Conservation (phyloP, 2,797 vertebrate genomes). For the Arvicola amphibius region DNA sequence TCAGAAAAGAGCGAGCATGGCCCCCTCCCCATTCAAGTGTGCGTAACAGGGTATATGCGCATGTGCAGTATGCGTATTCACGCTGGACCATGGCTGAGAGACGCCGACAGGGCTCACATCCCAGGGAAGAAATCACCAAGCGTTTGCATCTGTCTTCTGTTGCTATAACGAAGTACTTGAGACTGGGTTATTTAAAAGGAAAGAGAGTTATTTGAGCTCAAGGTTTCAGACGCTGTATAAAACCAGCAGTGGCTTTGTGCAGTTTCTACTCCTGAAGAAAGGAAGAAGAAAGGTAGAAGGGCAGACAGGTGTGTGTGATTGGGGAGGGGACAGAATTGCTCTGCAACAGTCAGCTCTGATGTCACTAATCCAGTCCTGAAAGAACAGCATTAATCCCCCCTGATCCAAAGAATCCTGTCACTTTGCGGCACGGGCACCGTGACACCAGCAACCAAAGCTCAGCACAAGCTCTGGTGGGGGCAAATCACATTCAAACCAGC, state of each 20-base stretch:
- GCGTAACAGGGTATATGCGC: no score
- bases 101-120: fast-evolving
- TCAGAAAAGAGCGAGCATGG: fast-evolving
- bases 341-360: no score
- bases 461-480: background rate
- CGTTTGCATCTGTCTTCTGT: background rate
- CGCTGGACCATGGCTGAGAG: background rate
- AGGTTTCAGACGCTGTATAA: background rate
- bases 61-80: background rate
- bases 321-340: background rate
- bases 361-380: background rate
- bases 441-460: background rate
- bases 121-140: no score
- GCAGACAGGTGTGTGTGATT: background rate
- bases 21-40: fast-evolving
- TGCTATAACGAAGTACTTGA: background rate
- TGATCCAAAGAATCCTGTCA: background rate
- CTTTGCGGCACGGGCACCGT: no score
- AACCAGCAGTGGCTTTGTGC: background rate
- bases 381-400: background rate
- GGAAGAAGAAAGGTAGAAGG: background rate
- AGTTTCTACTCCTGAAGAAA: background rate
- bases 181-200: background rate
- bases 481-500: background rate
- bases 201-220: background rate